Conservation (phyloP, 2,797 vertebrate species). For the Dromococcyx pavoninus region DNA sequence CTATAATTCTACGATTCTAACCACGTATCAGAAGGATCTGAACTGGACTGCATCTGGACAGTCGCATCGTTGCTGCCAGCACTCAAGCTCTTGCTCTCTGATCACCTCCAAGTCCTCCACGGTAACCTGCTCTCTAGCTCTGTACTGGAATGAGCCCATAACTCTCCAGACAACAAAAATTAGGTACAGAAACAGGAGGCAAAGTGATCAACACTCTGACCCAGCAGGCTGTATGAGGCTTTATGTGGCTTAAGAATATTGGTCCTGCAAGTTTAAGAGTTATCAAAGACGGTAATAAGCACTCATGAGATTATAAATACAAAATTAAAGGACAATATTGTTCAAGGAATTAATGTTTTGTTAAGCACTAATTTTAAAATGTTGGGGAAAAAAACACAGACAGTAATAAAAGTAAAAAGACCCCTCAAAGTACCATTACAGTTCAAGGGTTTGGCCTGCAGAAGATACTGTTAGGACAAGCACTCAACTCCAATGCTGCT, state of each 20-base stretch:
- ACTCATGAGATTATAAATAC: background rate
- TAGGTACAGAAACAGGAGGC: background rate
- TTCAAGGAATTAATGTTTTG: background rate
- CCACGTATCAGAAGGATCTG: background rate
- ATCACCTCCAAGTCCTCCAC: background rate
- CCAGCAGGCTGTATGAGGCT: background rate
- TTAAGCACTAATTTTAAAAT: background rate
- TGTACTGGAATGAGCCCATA: fast-evolving
- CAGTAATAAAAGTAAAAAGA: background rate
- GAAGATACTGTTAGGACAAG: background rate
- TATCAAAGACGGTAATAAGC: background rate
- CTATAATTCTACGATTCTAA: background rate
- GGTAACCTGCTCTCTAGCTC: background rate
- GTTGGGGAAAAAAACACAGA: fast-evolving
- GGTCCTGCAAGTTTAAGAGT: background rate
- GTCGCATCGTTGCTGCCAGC: fast-evolving
- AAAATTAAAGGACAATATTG: background rate
- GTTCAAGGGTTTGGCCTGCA: background rate
- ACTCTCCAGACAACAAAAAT: background rate
- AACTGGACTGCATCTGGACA: background rate
- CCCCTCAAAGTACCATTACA: background rate
- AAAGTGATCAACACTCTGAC: background rate
- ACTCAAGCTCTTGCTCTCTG: background rate
- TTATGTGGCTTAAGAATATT: background rate
- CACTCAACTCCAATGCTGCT: fast-evolving